Conservation (phyloP, 37 sponge, comb jelly and placozoan genomes). For the Sycon ciliatum region DNA sequence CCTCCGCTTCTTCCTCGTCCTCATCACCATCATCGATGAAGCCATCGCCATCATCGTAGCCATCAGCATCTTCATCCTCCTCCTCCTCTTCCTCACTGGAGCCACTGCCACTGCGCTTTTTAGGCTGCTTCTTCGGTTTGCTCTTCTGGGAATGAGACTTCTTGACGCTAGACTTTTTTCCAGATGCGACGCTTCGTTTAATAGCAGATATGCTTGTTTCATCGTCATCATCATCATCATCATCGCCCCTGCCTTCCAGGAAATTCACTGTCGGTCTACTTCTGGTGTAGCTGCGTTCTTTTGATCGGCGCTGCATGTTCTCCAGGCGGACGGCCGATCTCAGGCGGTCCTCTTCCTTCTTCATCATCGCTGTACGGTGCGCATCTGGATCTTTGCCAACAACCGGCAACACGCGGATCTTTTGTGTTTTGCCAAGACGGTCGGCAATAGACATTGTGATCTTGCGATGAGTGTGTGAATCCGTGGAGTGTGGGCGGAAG, state of each 20-base stretch:
- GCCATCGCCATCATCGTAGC: background rate
- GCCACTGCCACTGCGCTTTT: background rate
- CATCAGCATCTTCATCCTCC: background rate
- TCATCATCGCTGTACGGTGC: slow-evolving; percentile 55
- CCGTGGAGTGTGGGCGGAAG: slow-evolving; percentile 89
- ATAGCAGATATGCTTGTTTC: background rate
- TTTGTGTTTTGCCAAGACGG: slow-evolving; percentile 78
- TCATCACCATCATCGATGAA: background rate
- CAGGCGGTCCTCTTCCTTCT: slow-evolving; percentile 78
- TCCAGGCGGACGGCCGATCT: slow-evolving; percentile 51
- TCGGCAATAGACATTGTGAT: slow-evolving; percentile 95
- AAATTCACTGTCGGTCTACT: slow-evolving; percentile 46
- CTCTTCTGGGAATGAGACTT: no score
- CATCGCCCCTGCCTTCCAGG: slow-evolving; percentile 60
- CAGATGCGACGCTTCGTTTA: background rate
- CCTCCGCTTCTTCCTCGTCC: background rate
- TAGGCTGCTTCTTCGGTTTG: no score
- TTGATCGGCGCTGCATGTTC: slow-evolving; percentile 57
- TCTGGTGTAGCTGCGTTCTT: slow-evolving; percentile 37
- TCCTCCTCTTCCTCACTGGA: slow-evolving; percentile 14
- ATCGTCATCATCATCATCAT: slow-evolving; percentile 26
- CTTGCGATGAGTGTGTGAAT: slow-evolving; percentile 86
- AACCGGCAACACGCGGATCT: slow-evolving; percentile 82
- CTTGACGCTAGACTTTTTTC: background rate
- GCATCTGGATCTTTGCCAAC: slow-evolving; percentile 84